phyloP scores from a whole-genome alignment of 2,888 invertebrate species.

The Trilocha varians region DNA sequence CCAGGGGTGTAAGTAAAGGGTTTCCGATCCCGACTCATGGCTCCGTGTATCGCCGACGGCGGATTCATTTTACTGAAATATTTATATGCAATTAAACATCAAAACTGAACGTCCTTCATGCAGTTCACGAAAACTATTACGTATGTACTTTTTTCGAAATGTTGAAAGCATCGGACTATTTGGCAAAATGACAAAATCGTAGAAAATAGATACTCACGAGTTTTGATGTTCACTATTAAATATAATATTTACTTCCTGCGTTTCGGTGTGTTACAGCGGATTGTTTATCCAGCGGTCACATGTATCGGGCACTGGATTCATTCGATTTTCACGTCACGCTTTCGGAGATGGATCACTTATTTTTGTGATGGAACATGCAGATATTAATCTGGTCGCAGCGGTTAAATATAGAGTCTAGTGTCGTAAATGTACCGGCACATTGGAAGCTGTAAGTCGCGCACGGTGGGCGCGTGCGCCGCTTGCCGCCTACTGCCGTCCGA shows the following conservation, averaged over 20 bases:
- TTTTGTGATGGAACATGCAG: constrained; percentile 56
- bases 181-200: constrained; percentile 62
- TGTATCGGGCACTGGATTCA: constrained; percentile 37
- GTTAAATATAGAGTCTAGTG: constrained; percentile 62
- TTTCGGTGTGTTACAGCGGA: constrained; percentile 21
- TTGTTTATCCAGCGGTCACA: constrained; percentile 38
- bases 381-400: constrained; percentile 63
- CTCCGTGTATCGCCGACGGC: constrained; percentile 89
- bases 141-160: constrained; percentile 21
- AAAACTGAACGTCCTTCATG: constrained; percentile 15
- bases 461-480: constrained; percentile 66
- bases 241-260: constrained; percentile 51
- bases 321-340: constrained; percentile 45
- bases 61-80: constrained; percentile 76
- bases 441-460: constrained; percentile 49
- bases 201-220: constrained; percentile 63
- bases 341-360: constrained; percentile 30
- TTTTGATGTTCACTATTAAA: constrained; percentile 34
- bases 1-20: constrained; percentile 97
- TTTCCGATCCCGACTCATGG: constrained; percentile 94
- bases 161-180: constrained; percentile 33
- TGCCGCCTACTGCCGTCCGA: constrained; percentile 63
- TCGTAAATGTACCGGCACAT: constrained; percentile 58
- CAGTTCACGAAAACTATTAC: constrained; percentile 28
- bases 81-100: constrained; percentile 29